phyloP scores from a whole-genome alignment of 2,888 invertebrate species.

The Tortricodes alternella region DNA sequence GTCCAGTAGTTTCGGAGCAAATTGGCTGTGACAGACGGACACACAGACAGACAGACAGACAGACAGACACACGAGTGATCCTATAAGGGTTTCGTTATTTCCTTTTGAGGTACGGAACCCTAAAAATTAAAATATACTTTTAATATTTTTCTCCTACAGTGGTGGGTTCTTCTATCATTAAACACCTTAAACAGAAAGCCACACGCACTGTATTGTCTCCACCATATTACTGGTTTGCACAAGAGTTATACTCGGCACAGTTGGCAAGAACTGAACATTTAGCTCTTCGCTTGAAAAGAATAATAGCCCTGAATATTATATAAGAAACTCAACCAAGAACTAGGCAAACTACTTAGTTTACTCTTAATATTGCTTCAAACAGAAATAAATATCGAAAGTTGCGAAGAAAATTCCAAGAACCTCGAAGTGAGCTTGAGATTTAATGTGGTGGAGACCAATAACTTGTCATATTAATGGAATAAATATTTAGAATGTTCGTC shows the following conservation, averaged over 20 bases:
- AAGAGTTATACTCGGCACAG: conserved; percentile 53
- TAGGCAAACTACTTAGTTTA: conserved; percentile 26
- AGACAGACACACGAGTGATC: too few species aligned
- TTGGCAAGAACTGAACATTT: conserved; percentile 45
- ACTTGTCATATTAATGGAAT: too few species aligned
- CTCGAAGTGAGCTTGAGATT: not conserved
- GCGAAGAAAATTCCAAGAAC: conserved; percentile 5
- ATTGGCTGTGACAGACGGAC: too few species aligned
- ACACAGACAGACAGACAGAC: too few species aligned
- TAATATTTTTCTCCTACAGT: too few species aligned
- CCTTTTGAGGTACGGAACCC: too few species aligned
- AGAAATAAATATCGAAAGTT: conserved; percentile 24
- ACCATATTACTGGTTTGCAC: conserved; percentile 39
- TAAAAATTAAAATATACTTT: too few species aligned
- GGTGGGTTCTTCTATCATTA: too few species aligned
- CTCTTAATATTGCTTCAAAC: conserved; percentile 27
- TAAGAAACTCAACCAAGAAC: conserved; percentile 26
- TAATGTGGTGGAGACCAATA: not conserved
- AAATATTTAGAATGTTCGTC: too few species aligned
- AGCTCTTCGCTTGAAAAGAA: conserved; percentile 29
- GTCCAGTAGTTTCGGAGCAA: too few species aligned
- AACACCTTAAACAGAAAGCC: too few species aligned
- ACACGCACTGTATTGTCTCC: conserved; percentile 11
- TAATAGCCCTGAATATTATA: conserved; percentile 29
- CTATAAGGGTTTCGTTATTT: too few species aligned